Base-by-base conservation (phyloP, 2,113 vertebrate genomes). In the Craseonycteris thonglongyai region DNA sequence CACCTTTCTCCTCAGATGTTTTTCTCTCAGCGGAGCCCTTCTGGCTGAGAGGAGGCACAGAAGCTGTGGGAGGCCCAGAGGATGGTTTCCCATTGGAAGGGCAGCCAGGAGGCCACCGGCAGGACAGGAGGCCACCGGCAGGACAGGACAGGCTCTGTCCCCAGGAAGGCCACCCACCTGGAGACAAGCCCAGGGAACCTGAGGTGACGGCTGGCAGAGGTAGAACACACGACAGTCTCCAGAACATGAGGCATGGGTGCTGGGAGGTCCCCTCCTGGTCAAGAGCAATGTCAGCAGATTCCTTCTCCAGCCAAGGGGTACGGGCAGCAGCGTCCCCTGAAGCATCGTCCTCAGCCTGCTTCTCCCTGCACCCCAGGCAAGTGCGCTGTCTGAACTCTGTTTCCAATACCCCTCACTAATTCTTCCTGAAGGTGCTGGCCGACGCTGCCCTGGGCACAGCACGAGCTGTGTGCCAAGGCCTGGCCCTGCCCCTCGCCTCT, bases 381-480 rank as follows among this genome's bases (percentile, higher is more conserved):
- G 24, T 5, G 40, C 69, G 92, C 95, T 96, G 89, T 93, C 93
- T 74, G 51, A 74, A 90, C 91, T 84, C 96, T 94, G 72, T 91
- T 94, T 96, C 96, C 95, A 96, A 96, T 97, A 93, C 95, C 95
- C 47, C 47, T 47, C 47, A 47, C 97, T n/a, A n/a, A n/a, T n/a
- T n/a, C n/a, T n/a, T n/a, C n/a, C n/a, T n/a, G n/a, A n/a, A n/a
- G n/a, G n/a, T n/a, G n/a, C n/a, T n/a, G n/a, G n/a, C n/a, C n/a
- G n/a, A n/a, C n/a, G n/a, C n/a, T 97, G 97, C 97, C 96, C 91
- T 95, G 95, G 96, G 96, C 96, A 97, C 94, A 63, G 95, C 90
- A 88, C 93, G 40, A 47, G 58, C 28, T 24, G 71, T 51, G 24
- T 38, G 40, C 28, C 40, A 11, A 0, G 61, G 35, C 35, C 51